Conservation (phyloP, 2,888 invertebrate species). For the Crioceris asparagi region DNA sequence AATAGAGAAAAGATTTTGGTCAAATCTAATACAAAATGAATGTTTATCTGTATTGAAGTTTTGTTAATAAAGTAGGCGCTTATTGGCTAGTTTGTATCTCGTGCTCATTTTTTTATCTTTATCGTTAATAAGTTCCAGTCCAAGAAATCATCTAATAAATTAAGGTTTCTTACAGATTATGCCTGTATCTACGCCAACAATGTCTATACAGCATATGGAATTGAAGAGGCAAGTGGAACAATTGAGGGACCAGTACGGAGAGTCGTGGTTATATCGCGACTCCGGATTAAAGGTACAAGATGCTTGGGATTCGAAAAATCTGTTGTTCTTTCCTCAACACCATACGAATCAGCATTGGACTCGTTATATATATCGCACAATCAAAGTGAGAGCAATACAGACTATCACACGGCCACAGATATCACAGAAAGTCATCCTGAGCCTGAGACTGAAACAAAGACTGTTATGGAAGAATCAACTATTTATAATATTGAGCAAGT, state of each 20-base stretch:
- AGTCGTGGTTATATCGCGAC: conserved; percentile 45
- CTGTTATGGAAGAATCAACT: conserved; percentile 12
- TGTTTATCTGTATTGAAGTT: too few relatives aligned
- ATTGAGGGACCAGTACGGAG: conserved; percentile 47
- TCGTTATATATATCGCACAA: conserved; percentile 6
- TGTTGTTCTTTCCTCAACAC: conserved; percentile 18
- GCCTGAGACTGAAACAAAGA: conserved; percentile 4
- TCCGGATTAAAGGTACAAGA: conserved; percentile 40
- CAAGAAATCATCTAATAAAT: too few relatives aligned
- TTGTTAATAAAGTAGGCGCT: too few relatives aligned
- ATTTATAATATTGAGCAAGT: not conserved
- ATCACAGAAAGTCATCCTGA: not conserved
- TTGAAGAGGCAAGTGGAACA: conserved; percentile 38
- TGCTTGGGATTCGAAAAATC: conserved; percentile 43
- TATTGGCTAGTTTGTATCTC: too few relatives aligned
- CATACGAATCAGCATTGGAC: conserved; percentile 11
- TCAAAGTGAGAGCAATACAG: conserved; percentile 1
- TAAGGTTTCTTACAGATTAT: conserved; percentile 22
- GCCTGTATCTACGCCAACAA: conserved; percentile 18
- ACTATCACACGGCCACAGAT: conserved; percentile 5
- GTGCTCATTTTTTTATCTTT: too few relatives aligned
- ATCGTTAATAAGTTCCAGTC: too few relatives aligned
- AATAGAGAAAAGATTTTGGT: too few relatives aligned
- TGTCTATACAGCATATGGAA: conserved; percentile 22
- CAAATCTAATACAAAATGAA: too few relatives aligned